Conservation (phyloP, 2,888 invertebrate species). For the Prenolepis imparis region DNA sequence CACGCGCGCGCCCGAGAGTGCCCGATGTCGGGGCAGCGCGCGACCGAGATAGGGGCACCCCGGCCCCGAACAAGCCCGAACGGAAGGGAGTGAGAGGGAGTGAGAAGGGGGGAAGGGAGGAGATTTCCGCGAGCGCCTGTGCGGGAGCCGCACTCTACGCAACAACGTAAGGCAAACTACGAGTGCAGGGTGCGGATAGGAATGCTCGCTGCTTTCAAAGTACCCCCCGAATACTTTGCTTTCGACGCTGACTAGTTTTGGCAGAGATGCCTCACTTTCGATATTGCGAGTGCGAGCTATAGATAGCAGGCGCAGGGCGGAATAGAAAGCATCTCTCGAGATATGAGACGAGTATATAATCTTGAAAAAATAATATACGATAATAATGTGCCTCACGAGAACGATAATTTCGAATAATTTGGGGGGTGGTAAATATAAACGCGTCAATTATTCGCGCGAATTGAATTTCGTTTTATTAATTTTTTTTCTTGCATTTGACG, state of each 20-base stretch:
- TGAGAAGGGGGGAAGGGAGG: neutral
- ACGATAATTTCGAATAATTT: neutral
- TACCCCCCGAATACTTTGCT: neutral
- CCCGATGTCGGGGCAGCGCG: constrained; percentile 50
- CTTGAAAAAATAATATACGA: neutral
- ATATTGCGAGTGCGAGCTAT: neutral
- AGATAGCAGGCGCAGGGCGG: too few relatives aligned
- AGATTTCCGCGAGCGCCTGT: constrained; percentile 42
- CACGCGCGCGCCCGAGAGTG: constrained; percentile 45
- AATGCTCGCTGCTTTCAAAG: neutral
- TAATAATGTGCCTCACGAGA: neutral
- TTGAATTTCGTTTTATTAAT: neutral
- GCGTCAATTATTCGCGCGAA: neutral
- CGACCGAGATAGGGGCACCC: constrained; percentile 34
- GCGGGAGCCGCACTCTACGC: constrained; percentile 45
- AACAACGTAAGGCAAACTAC: constrained; percentile 31
- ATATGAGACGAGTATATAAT: neutral
- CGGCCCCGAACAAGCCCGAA: constrained; percentile 35
- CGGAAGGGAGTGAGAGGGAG: constrained; percentile 1
- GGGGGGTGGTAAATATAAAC: neutral
- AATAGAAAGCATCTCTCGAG: neutral
- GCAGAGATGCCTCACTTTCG: neutral
- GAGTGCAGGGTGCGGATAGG: neutral
- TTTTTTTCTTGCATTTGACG: neutral
- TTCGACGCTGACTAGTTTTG: neutral